Evolutionary conservation across 2,888 invertebrate species (phyloP).

Genomic region (Phengaris arion): DNA sequence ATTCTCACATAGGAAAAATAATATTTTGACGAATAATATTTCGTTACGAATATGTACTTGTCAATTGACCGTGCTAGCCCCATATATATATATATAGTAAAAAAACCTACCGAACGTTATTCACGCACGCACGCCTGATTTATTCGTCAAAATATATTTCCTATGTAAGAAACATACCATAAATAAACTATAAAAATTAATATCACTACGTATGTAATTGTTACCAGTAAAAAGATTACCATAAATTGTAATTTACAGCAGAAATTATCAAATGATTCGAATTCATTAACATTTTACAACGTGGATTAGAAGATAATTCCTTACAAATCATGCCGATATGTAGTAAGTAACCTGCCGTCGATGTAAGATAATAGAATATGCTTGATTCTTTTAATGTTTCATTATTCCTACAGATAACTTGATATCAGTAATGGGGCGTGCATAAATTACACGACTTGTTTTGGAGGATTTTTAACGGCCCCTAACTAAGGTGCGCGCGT

Average conservation of each 20-base stretch:
- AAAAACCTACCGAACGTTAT: too few species aligned
- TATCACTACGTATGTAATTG: neutral
- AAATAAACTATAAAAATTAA: neutral
- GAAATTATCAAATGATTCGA: slow-evolving; percentile 13
- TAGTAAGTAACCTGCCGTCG: neutral
- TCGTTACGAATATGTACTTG: too few species aligned
- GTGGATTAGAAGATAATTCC: slow-evolving; percentile 24
- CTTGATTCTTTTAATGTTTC: neutral
- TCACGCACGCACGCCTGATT: too few species aligned
- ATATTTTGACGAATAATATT: too few species aligned
- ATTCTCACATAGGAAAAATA: too few species aligned
- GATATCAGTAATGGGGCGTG: too few species aligned
- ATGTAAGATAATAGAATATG: slow-evolving; percentile 2
- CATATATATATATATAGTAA: too few species aligned
- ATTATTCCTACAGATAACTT: too few species aligned
- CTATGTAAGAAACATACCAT: neutral
- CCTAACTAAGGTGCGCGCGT: too few species aligned
- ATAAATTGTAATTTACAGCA: slow-evolving; percentile 10
- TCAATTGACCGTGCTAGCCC: too few species aligned
- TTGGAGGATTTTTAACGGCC: too few species aligned
- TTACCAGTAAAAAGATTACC: slow-evolving; percentile 18
- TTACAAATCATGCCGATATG: slow-evolving; percentile 28
- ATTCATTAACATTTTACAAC: slow-evolving; percentile 33
- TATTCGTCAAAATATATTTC: neutral
- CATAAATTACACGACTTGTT: too few species aligned